A percentile compares a stretch with the other conserved stretches of the same genome.
phyloP scores from a whole-genome alignment of 2,113 vertebrate genomes.

The Procapra przewalskii region DNA sequence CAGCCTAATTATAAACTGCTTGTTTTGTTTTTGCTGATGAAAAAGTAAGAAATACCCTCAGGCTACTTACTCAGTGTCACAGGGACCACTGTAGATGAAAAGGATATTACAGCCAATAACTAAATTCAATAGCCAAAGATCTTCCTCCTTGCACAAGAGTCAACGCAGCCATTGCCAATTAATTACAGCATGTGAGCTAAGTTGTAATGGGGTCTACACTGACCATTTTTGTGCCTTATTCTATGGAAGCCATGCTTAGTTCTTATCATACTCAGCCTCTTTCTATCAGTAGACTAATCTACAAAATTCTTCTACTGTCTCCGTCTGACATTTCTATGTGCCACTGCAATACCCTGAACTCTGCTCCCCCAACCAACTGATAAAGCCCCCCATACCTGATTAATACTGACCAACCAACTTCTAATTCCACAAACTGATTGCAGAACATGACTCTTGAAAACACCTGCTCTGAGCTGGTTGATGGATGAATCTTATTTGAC shows the following conservation, averaged over 20 bases:
- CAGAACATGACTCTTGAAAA: neutral
- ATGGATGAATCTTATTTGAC: neutral
- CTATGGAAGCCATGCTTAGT: neutral
- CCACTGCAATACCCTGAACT: neutral
- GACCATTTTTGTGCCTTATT: neutral
- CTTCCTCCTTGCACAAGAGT: neutral
- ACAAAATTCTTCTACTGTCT: neutral
- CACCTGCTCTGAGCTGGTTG: neutral
- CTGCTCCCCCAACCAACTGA: neutral
- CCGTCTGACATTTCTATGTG: neutral
- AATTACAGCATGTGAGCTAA: neutral
- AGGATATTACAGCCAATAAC: neutral
- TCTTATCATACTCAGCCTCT: neutral
- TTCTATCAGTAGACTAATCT: neutral
- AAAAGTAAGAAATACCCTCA: neutral
- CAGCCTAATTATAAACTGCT: neutral
- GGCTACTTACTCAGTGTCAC: neutral
- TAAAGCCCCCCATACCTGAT: neutral
- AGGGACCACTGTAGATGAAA: neutral
- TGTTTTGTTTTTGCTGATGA: neutral
- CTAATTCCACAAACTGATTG: neutral
- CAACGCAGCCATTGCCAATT: neutral
- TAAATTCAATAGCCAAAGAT: neutral
- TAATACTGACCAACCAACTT: neutral
- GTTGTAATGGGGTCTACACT: neutral